Percentiles rank a stretch among this genome's conserved stretches.
Conservation (phyloP, 2,888 invertebrate species). For the Erebia palarica region DNA sequence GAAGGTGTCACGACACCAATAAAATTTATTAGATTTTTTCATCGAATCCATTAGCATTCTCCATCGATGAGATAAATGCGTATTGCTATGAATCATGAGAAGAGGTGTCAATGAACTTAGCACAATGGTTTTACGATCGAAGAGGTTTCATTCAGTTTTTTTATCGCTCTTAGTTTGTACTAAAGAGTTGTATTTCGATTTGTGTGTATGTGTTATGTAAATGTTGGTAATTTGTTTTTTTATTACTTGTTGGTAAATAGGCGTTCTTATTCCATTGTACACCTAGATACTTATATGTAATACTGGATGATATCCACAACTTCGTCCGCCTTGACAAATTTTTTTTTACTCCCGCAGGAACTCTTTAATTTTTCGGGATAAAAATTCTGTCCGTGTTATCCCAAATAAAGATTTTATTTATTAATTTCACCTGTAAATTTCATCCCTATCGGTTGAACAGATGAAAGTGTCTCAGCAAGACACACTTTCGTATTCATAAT, state of each 20-base stretch:
- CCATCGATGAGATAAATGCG: conserved; percentile 55
- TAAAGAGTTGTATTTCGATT: conserved; percentile 21
- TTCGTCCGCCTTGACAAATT: too few species aligned
- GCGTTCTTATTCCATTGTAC: background rate
- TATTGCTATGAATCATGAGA: conserved; percentile 57
- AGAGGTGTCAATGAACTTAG: conserved; percentile 53
- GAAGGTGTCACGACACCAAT: conserved; percentile 44
- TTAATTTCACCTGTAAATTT: too few species aligned
- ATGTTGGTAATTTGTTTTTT: conserved; percentile 10
- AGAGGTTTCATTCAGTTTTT: conserved; percentile 45
- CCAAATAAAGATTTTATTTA: too few species aligned
- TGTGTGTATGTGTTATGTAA: conserved; percentile 8
- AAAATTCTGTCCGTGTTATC: too few species aligned
- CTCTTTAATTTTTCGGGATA: too few species aligned
- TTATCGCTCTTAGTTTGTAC: conserved; percentile 30
- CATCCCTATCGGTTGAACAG: too few species aligned
- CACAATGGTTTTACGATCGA: conserved; percentile 53
- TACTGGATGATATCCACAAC: too few species aligned
- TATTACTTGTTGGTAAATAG: background rate
- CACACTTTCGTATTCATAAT: too few species aligned
- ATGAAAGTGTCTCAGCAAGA: too few species aligned
- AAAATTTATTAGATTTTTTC: conserved; percentile 63
- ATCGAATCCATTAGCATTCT: conserved; percentile 47
- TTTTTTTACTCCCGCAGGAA: too few species aligned
- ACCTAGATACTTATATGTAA: too few species aligned